phyloP scores from a whole-genome alignment of 2,113 vertebrate species.

The Alosa alosa region DNA sequence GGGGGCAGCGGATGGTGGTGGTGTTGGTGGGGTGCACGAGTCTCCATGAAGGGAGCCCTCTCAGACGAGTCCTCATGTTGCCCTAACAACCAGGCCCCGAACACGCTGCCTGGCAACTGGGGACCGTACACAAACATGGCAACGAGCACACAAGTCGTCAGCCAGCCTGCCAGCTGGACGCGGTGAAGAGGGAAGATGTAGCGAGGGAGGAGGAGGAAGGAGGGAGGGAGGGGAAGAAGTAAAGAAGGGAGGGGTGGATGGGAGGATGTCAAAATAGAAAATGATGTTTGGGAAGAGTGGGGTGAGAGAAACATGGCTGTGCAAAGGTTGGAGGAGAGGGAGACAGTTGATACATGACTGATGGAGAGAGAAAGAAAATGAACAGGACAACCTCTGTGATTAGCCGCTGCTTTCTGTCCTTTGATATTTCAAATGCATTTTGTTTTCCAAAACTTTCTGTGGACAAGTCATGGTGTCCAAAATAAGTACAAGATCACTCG shows the following conservation, averaged over 20 bases:
- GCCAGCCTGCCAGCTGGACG: background rate
- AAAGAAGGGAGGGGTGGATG: background rate
- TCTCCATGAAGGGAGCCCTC: constrained; percentile 26
- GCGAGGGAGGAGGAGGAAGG: background rate
- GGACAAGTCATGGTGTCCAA: background rate
- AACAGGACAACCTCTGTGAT: background rate
- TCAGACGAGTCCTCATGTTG: background rate
- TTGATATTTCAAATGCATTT: background rate
- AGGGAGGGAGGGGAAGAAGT: background rate
- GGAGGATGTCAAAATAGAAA: background rate
- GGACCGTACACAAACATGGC: constrained; percentile 3
- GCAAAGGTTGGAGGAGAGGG: background rate
- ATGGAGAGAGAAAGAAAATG: background rate
- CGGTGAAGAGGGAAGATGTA: background rate
- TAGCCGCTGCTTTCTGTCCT: background rate
- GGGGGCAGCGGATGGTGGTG: constrained; percentile 44
- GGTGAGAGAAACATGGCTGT: background rate
- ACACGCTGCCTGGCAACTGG: constrained; percentile 26
- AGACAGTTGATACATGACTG: background rate
- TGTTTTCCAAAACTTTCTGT: background rate
- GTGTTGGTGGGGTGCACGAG: constrained; percentile 34
- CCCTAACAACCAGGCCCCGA: constrained; percentile 35
- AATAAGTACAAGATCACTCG: background rate
- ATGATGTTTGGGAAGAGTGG: background rate
- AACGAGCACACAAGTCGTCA: background rate